Evolutionary conservation across 2,888 invertebrate genomes (phyloP).

Genomic region (Drosophila acutilabella): DNA sequence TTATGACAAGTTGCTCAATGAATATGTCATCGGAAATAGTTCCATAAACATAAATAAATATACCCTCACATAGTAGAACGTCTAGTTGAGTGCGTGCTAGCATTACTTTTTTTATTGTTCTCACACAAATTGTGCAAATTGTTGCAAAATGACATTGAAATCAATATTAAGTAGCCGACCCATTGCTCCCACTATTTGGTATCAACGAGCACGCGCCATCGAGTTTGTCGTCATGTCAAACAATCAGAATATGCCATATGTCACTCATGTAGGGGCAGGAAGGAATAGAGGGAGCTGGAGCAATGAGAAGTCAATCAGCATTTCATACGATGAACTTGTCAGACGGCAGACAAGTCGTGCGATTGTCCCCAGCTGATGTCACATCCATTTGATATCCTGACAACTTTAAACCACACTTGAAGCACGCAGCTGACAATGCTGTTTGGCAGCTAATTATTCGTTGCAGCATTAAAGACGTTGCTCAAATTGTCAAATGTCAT

Average conservation of each 20-base stretch:
- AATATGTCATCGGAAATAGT: slow-evolving; percentile 41
- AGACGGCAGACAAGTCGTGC: slow-evolving; percentile 45
- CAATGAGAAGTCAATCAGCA: slow-evolving; percentile 76
- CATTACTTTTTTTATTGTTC: slow-evolving; percentile 29
- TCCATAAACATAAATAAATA: slow-evolving; percentile 40
- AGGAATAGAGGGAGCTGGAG: slow-evolving; percentile 14
- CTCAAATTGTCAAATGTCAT: slow-evolving; percentile 33
- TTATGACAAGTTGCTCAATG: slow-evolving; percentile 42
- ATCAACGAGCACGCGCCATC: slow-evolving; percentile 18
- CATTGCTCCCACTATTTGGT: slow-evolving; percentile 25
- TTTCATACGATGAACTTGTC: slow-evolving; percentile 63
- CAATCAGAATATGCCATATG: slow-evolving; percentile 61
- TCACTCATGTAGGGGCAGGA: slow-evolving; percentile 22
- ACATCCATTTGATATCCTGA: slow-evolving; percentile 39
- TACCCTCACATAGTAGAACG: background rate
- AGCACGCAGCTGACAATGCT: slow-evolving; percentile 4
- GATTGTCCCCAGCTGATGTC: slow-evolving; percentile 40
- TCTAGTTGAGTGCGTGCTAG: slow-evolving; percentile 16
- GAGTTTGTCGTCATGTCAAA: slow-evolving; percentile 40
- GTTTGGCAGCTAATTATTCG: slow-evolving; percentile 69
- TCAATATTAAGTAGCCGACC: slow-evolving; percentile 67
- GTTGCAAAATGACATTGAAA: slow-evolving; percentile 39
- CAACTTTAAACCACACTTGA: slow-evolving; percentile 39
- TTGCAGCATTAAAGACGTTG: slow-evolving; percentile 28
- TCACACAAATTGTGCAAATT: slow-evolving; percentile 38